A percentile compares a stretch with the other conserved stretches of the same genome.
These are phyloP conservation scores for Rhagium mordax DNA, from an alignment of 2,888 invertebrate genomes.

Conservation along the genomic window DNA sequence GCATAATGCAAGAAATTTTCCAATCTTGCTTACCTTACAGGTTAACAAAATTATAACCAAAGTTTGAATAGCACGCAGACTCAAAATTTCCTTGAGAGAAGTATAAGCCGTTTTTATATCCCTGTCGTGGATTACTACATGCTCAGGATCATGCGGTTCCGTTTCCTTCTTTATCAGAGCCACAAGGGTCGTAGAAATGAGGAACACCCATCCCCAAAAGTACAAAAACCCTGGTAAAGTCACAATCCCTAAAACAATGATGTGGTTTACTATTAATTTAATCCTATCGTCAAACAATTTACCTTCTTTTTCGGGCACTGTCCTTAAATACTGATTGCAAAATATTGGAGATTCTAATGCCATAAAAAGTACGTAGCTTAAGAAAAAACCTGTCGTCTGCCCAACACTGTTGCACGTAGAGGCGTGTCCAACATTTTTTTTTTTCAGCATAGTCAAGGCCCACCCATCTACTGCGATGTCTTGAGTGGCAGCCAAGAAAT, in stretches of 20 bases:
- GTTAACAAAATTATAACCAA: constrained; percentile 89
- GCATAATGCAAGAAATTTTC: too few relatives aligned
- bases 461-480: constrained; percentile 99
- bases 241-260: constrained; percentile 62
- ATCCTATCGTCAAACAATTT: constrained; percentile 70
- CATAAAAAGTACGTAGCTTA: constrained; percentile 97
- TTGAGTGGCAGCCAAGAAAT: constrained; percentile 98
- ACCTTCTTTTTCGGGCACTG: constrained; percentile 78
- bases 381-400: constrained; percentile 97
- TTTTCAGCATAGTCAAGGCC: constrained; percentile 98
- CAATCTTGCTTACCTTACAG: constrained; percentile 79
- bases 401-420: constrained; percentile 99
- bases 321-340: constrained; percentile 93
- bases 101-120: constrained; percentile 84
- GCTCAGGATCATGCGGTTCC: constrained; percentile 68
- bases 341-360: constrained; percentile 96
- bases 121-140: constrained; percentile 67
- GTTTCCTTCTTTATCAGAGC: constrained; percentile 90
- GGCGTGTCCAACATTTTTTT: constrained; percentile 97
- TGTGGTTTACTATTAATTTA: not conserved
- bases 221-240: constrained; percentile 84
- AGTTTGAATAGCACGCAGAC: constrained; percentile 85
- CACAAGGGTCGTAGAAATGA: constrained; percentile 91
- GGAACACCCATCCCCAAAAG: constrained; percentile 96
- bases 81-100: constrained; percentile 86